phyloP scores from a whole-genome alignment of 2,797 vertebrate species.

The Astyanax mexicanus region DNA sequence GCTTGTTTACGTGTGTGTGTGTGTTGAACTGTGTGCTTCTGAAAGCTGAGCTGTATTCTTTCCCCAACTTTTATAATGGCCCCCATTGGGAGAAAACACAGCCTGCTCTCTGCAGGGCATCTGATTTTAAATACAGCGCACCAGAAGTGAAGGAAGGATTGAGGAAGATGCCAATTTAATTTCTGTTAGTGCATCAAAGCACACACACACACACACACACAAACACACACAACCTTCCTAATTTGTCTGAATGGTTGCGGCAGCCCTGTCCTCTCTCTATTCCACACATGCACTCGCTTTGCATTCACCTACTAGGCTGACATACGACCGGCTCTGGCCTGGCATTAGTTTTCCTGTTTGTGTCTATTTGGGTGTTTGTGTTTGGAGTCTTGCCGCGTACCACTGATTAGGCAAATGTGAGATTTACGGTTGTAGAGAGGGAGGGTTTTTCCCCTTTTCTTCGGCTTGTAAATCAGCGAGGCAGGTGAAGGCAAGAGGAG shows the following conservation, averaged over 20 bases:
- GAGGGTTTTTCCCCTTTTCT: neutral
- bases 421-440: slow-evolving; percentile 15
- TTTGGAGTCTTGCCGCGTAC: neutral
- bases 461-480: neutral
- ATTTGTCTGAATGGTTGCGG: neutral
- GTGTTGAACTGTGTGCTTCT: neutral
- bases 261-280: neutral
- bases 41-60: neutral
- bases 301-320: neutral
- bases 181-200: slow-evolving; percentile 1
- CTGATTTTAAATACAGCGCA: slow-evolving; percentile 75
- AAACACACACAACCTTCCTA: neutral
- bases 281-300: slow-evolving; percentile 14
- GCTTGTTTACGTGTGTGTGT: neutral
- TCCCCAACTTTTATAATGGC: neutral
- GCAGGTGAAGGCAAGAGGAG: neutral
- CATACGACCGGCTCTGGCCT: neutral
- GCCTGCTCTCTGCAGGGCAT: slow-evolving; percentile 66
- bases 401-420: neutral
- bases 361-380: slow-evolving; percentile 9
- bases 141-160: neutral
- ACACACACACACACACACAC: neutral
- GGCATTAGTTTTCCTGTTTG: neutral
- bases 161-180: neutral
- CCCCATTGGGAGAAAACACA: slow-evolving; percentile 6